Evolutionary conservation across 1,140 invertebrate genomes (phyloP).

Genomic region (Portunus trituberculatus): DNA sequence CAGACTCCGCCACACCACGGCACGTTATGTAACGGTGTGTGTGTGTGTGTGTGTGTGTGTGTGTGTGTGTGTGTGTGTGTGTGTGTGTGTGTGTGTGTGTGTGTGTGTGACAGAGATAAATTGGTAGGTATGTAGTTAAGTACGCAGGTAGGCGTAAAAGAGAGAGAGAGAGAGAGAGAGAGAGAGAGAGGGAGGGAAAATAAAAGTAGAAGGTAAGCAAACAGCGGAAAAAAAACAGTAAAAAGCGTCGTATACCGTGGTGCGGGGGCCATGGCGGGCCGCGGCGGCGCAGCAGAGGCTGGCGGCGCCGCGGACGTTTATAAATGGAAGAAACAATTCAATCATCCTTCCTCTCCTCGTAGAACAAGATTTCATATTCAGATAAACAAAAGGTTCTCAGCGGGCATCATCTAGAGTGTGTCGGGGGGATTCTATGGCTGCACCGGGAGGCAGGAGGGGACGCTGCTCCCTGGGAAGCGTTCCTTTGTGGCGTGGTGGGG

Average conservation of each 20-base stretch:
- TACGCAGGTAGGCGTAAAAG: neutral
- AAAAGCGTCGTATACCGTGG: neutral
- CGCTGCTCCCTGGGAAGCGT: neutral
- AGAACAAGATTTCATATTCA: neutral
- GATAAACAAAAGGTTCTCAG: neutral
- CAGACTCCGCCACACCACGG: too few relatives aligned
- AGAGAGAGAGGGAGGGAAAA: neutral
- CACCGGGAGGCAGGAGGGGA: neutral
- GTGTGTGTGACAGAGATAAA: neutral
- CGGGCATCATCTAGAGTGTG: neutral
- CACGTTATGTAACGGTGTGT: too few relatives aligned
- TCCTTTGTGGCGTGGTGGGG: neutral
- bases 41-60: too few relatives aligned
- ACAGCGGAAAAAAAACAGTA: too few relatives aligned
- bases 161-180: constrained; percentile 20
- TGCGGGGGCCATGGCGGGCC: neutral
- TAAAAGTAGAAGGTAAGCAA: neutral
- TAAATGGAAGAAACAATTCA: neutral
- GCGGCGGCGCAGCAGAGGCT: neutral
- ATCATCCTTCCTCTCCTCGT: neutral
- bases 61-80: neutral
- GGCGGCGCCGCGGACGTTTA: neutral
- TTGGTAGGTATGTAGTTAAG: neutral
- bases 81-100: constrained; percentile 11
- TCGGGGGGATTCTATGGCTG: neutral